A percentile compares a stretch with the other conserved stretches of the same genome.
Evolutionary conservation across 2,888 invertebrate species (phyloP).

Genomic region (Nycteola revayana): DNA sequence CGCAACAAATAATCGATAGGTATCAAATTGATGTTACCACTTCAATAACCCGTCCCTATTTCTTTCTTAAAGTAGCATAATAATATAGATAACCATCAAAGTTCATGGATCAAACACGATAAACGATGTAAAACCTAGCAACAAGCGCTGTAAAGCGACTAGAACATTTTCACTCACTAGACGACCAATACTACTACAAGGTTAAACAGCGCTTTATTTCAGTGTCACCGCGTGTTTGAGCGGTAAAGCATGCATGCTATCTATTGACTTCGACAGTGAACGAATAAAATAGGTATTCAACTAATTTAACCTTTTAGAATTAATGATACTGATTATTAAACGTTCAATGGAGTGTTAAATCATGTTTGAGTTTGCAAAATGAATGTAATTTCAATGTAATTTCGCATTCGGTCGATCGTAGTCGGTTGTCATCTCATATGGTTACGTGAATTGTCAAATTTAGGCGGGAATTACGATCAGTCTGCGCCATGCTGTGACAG

Average conservation of each 20-base stretch:
- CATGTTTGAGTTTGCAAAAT: constrained; percentile 18
- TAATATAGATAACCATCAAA: constrained; percentile 30
- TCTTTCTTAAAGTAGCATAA: constrained; percentile 25
- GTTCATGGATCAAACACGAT: constrained; percentile 48
- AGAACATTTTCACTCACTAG: constrained; percentile 23
- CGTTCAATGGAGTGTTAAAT: constrained; percentile 16
- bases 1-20: no score
- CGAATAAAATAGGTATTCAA: constrained; percentile 13
- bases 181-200: constrained; percentile 32
- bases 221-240: constrained; percentile 26
- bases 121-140: constrained; percentile 18
- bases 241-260: constrained; percentile 4
- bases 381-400: constrained; percentile 14
- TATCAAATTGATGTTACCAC: no score
- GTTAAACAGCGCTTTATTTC: constrained; percentile 36
- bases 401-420: constrained; percentile 18
- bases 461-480: constrained; percentile 59
- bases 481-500: constrained; percentile 44
- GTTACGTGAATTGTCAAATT: constrained; percentile 30
- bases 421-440: constrained; percentile 45
- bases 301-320: constrained; percentile 12
- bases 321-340: constrained; percentile 15
- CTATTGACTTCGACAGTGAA: constrained; percentile 5
- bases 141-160: constrained; percentile 37
- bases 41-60: constrained; percentile 7